Percentiles rank a stretch among this genome's conserved stretches.
Evolutionary conservation across 2,888 invertebrate genomes (phyloP).

Genomic region (Frankliniella intonsa): DNA sequence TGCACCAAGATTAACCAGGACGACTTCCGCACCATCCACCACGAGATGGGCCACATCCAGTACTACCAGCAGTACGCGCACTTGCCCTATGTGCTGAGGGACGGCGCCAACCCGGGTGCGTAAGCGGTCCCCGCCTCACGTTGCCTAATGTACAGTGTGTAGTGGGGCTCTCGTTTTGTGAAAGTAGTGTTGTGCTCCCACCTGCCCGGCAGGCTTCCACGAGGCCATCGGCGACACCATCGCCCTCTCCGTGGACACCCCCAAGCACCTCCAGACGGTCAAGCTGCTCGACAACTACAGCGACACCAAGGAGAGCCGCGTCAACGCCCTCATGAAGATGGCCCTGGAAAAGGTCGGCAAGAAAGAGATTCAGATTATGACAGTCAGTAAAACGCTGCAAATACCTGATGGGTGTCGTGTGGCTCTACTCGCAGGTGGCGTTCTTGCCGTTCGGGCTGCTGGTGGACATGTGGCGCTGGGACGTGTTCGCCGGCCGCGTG

Average conservation of each 20-base stretch:
- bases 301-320: conserved; percentile 75
- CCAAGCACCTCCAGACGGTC: conserved; percentile 76
- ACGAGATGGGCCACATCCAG: conserved; percentile 88
- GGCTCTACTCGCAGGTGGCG: conserved; percentile 49
- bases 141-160: too few relatives aligned
- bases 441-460: conserved; percentile 79
- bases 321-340: conserved; percentile 76
- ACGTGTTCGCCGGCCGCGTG: conserved; percentile 70
- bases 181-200: too few relatives aligned
- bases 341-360: conserved; percentile 67
- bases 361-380: too few relatives aligned
- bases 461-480: conserved; percentile 83
- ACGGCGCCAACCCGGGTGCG: conserved; percentile 87
- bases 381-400: too few relatives aligned
- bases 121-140: conserved; percentile 25
- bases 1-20: conserved; percentile 81
- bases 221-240: conserved; percentile 89
- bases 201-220: conserved; percentile 66
- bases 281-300: conserved; percentile 65
- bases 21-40: conserved; percentile 80
- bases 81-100: conserved; percentile 78
- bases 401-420: too few relatives aligned
- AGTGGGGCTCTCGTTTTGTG: too few relatives aligned
- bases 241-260: conserved; percentile 77
- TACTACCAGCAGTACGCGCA: conserved; percentile 81